These are phyloP conservation scores for Vipera ursinii DNA, from an alignment of 2,797 vertebrate genomes.

Conservation along the genomic window DNA sequence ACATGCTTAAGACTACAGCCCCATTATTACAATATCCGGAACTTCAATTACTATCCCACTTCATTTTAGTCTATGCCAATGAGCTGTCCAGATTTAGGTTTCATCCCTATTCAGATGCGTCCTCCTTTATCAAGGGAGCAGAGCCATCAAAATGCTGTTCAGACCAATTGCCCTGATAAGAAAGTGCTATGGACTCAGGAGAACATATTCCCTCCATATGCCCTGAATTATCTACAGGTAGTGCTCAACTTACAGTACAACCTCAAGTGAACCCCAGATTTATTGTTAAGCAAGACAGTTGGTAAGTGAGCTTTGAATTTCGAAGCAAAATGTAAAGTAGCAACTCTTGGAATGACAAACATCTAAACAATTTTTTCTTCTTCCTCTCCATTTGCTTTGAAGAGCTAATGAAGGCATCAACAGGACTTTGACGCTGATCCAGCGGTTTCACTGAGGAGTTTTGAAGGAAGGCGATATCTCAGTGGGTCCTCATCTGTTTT, in stretches of 20 bases:
- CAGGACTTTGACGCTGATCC: background rate
- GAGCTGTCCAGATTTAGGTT: background rate
- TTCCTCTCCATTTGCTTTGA: background rate
- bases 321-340: background rate
- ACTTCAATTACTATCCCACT: background rate
- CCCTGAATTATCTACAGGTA: background rate
- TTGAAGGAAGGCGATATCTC: background rate
- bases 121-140: background rate
- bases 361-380: background rate
- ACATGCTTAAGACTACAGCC: background rate
- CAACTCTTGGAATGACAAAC: background rate
- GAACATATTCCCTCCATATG: background rate
- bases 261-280: no score
- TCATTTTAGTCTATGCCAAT: background rate
- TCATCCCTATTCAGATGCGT: background rate
- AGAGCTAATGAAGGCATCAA: background rate
- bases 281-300: no score
- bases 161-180: background rate
- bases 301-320: no score
- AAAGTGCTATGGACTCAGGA: background rate
- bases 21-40: background rate
- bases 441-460: background rate
- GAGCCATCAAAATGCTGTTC: background rate
- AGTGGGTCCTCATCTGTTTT: background rate
- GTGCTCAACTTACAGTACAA: no score